Evolutionary conservation across 2,113 vertebrate genomes (phyloP).

Genomic region (Heptranchias perlo): DNA sequence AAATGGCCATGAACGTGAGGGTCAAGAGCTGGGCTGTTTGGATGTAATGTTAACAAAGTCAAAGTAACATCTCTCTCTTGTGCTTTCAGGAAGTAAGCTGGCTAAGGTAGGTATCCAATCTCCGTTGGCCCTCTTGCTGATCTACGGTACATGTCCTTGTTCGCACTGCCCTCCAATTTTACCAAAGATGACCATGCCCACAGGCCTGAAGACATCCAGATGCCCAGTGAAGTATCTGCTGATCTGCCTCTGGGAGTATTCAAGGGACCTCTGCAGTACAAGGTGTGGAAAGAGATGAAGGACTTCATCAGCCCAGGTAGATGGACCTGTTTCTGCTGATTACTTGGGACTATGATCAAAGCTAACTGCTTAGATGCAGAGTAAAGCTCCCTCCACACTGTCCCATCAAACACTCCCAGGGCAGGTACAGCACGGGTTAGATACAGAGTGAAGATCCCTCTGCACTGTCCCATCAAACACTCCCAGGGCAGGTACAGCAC

Average conservation of each 20-base stretch:
- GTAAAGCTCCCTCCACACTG: too few species aligned
- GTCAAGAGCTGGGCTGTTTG: background rate
- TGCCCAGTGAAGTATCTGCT: background rate
- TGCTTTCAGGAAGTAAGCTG: background rate
- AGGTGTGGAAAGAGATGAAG: background rate
- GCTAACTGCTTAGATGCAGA: too few species aligned
- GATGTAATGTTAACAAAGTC: background rate
- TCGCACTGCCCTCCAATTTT: background rate
- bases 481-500: too few species aligned
- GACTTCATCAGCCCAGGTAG: slow-evolving; percentile 15
- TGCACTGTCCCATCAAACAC: too few species aligned
- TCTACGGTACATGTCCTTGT: too few species aligned
- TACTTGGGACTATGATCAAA: too few species aligned
- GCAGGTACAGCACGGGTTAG: too few species aligned
- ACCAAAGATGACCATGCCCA: background rate
- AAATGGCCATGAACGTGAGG: too few species aligned
- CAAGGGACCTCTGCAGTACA: slow-evolving; percentile 28
- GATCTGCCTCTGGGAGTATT: background rate
- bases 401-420: too few species aligned
- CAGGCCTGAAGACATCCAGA: background rate
- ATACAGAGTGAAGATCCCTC: too few species aligned
- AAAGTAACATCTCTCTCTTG: background rate
- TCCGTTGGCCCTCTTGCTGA: background rate
- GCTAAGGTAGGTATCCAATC: background rate
- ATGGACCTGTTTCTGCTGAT: too few species aligned